Percentiles rank a stretch among this genome's conserved stretches.
phyloP scores from a whole-genome alignment of 2,113 vertebrate species.

The Nothoprocta pentlandii region DNA sequence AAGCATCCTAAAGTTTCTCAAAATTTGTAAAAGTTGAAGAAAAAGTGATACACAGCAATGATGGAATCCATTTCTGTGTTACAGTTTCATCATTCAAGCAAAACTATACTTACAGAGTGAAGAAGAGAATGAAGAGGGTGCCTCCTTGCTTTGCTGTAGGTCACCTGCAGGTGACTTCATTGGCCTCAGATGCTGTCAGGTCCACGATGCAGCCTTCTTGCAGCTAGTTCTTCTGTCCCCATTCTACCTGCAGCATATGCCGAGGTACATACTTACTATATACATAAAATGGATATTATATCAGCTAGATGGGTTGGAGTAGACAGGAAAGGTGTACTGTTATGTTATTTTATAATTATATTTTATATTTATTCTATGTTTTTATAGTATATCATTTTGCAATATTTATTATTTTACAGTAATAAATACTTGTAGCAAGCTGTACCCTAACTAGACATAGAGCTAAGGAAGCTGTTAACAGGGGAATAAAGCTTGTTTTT shows the following conservation, averaged over 20 bases:
- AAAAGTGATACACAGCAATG: not conserved
- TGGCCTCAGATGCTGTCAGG: not conserved
- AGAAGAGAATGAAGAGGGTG: not conserved
- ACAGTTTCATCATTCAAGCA: not conserved
- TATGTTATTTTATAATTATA: not conserved
- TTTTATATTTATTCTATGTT: too few relatives aligned
- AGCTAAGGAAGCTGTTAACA: not conserved
- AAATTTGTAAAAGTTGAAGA: not conserved
- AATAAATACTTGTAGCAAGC: not conserved
- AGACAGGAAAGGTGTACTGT: not conserved
- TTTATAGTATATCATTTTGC: too few relatives aligned
- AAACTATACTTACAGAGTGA: not conserved
- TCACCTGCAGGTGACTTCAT: not conserved
- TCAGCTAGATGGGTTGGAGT: not conserved
- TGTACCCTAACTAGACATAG: not conserved
- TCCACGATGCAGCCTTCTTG: not conserved
- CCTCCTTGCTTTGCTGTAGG: not conserved
- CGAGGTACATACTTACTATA: not conserved
- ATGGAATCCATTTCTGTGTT: not conserved
- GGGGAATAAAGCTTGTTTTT: not conserved
- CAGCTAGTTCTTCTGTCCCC: not conserved
- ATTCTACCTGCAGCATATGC: not conserved
- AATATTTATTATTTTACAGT: not conserved
- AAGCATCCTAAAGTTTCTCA: not conserved
- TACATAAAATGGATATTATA: not conserved